These are phyloP conservation scores for Eudyptes chrysolophus DNA, from an alignment of 2,113 vertebrate genomes.

Conservation along the genomic window DNA sequence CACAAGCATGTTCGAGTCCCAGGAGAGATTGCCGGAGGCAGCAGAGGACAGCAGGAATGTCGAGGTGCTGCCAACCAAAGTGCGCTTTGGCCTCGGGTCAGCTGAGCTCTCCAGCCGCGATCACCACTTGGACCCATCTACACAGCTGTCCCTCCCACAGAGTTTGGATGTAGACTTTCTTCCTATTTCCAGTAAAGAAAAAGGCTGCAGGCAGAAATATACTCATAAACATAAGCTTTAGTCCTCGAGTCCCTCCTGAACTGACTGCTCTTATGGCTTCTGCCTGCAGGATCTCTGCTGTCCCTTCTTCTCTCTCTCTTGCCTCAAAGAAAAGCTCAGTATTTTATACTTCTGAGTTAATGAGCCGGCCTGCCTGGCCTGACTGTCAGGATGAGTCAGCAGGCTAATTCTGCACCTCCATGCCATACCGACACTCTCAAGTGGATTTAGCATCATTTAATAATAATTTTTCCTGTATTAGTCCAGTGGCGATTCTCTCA, in stretches of 20 bases:
- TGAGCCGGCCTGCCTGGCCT: neutral
- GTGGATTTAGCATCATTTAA: neutral
- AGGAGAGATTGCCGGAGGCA: neutral
- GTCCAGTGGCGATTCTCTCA: neutral
- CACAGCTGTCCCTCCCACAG: neutral
- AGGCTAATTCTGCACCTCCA: neutral
- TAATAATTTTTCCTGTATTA: neutral
- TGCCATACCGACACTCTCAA: neutral
- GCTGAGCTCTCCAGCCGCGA: neutral
- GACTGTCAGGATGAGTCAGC: conserved; percentile 18
- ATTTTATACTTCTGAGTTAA: conserved; percentile 12
- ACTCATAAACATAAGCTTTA: neutral
- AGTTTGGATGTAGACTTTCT: neutral
- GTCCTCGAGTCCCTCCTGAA: neutral
- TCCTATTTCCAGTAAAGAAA: neutral
- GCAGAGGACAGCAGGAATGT: neutral
- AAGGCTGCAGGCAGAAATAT: neutral
- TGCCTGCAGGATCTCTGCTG: neutral
- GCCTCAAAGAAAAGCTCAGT: neutral
- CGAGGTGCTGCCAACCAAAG: neutral
- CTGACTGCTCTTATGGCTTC: neutral
- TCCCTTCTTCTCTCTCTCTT: neutral
- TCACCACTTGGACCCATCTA: neutral
- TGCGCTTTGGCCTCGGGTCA: neutral
- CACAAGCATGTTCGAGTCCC: neutral